These are phyloP conservation scores for Coreius guichenoti DNA, from an alignment of 2,797 vertebrate genomes.

Conservation along the genomic window DNA sequence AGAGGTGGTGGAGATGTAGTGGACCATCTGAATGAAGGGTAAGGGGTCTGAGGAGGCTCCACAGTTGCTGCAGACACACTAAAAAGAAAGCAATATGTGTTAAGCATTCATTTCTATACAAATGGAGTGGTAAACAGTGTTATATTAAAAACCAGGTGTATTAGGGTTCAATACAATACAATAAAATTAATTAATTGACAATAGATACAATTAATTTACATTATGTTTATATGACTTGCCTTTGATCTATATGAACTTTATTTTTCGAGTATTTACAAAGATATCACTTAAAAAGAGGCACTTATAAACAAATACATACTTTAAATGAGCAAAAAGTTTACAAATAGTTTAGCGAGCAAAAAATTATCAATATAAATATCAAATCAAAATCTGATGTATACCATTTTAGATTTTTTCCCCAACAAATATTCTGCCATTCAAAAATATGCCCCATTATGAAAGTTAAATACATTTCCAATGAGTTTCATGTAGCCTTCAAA, in stretches of 20 bases:
- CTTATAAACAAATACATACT: neutral
- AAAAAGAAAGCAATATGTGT: slow-evolving; percentile 37
- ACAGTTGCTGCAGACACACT: slow-evolving; percentile 96
- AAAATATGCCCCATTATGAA: neutral
- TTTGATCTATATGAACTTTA: neutral
- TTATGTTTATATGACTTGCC: neutral
- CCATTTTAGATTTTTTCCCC: neutral
- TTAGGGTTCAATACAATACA: neutral
- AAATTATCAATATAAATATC: neutral
- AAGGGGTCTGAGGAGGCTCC: slow-evolving; percentile 93
- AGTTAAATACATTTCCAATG: neutral
- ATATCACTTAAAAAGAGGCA: neutral
- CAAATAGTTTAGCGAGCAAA: neutral
- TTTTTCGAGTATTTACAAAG: neutral
- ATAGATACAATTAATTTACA: neutral
- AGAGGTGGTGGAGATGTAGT: slow-evolving; percentile 97
- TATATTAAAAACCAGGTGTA: neutral
- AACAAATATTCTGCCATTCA: neutral
- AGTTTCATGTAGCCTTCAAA: neutral
- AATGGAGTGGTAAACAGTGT: neutral
- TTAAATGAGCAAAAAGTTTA: neutral
- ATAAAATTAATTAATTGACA: neutral
- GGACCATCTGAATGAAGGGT: slow-evolving; percentile 98
- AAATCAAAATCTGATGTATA: neutral
- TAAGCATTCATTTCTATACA: neutral